Evolutionary conservation across 2,888 invertebrate species (phyloP), one percentile per base, ranked within the genome.

Genomic region (Zelleria hepariella): DNA sequence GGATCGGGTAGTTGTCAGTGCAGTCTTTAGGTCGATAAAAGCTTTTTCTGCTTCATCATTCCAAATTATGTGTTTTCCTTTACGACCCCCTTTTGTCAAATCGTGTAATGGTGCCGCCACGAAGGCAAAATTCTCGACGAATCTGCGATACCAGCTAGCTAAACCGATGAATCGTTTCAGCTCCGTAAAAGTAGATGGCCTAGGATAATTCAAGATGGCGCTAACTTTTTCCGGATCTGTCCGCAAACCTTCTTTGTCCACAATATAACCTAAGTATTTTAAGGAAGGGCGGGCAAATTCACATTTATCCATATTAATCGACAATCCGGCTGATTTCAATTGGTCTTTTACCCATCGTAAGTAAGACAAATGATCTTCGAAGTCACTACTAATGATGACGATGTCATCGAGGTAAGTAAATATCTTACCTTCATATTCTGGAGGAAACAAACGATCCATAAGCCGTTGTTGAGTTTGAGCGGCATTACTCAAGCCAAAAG

Each of bases 241-340:
- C n/a, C n/a, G n/a, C n/a, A n/a, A n/a, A n/a, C n/a, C n/a, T n/a
- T n/a, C n/a, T n/a, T n/a, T n/a, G n/a, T 72, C 68, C 0, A 82
- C 70, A 6, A 67, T 42, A 58, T 73, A 74, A 1, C 77, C 75
- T 2, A 79, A 60, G 60, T 71, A 74, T 49, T 66, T 64, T 1
- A 79, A 26, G 26, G 66, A 52, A 5, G 61, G 58, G 26, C 57
- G 25, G 60, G 66, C 68, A 60, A 72, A 71, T 0, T 61, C 1
- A 59, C 66, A 67, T 61, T 77, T 76, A 0, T 66, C 64, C 10
- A 57, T 18, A 18, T 68, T 69, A 0, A 80, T 53, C 0, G 66
- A 70, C 26, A 59, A 48, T n/a, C 48, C 49, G 2, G 60, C 58
- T 1, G n/a, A 48, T n/a, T 47, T 48, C 5, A 60, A 15, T 21